Base-by-base conservation (phyloP, 2,888 invertebrate species). In the Choristoneura rosaceana region DNA sequence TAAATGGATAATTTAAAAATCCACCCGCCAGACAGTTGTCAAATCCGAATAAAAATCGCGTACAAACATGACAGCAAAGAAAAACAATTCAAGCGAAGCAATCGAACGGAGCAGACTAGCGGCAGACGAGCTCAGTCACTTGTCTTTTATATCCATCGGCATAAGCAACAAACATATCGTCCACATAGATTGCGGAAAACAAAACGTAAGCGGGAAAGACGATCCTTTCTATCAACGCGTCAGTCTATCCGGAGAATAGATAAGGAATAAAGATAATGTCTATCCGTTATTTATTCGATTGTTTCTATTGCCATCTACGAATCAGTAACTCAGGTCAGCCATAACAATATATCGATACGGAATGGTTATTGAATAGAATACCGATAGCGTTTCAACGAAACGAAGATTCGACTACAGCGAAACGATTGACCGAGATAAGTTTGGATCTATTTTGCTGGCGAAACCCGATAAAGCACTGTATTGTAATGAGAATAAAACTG, bases 321-420 rank as follows among this genome's bases (percentile, higher is more conserved):
- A 89, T 87, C 90, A 84, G 89, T 92, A 92, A 92, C 87, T 92
- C 91, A 91, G 88, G 86, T 87, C 88, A 84, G 86, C 89, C 86
- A 90, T 90, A 91, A 90, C 90, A 88, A 90, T 91, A 90, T 91
- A 90, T 87, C 89, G 90, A 87, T 90, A 85, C 86, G 82, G 81
- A 89, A 90, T 88, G 87, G 87, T 90, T 91, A 90, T 90, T 87
- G 90, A 90, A 88, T 87, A 86, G 85, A 81, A 82, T 83, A 87
- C 84, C 86, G 89, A 87, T 88, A 89, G 84, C 86, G 87, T 88
- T 88, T 83, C 80, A 76, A 68, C 75, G 78, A 77, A 79, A 76
- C 78, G 76, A 75, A 84, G 85, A 84, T 87, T 86, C 84, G 84
- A 82, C 76, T 76, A 79, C 74, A 81, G 79, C 80, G 77, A 67